Evolutionary conservation across 2,113 vertebrate species (phyloP), one percentile per base, ranked within the genome.

Genomic region (Paralichthys olivaceus): DNA sequence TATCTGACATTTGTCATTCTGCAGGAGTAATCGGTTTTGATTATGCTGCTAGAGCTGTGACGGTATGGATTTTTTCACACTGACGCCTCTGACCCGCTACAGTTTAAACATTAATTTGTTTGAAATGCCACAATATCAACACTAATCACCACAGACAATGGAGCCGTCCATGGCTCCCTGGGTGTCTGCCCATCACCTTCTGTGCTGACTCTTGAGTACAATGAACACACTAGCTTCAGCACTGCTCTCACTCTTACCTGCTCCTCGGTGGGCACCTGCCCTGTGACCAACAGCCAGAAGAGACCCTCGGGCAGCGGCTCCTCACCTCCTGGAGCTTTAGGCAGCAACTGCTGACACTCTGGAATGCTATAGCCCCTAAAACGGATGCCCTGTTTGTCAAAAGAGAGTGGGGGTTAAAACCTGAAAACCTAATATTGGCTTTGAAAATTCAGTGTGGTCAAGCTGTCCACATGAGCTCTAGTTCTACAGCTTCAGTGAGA

Each of bases 361-460:
- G 97, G 98, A 76, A 99, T 99, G 91, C 98, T 99, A 91, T 96
- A 96, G 20, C 98, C 97, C 1, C 98, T 93, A 91, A 99, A 98
- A 84, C 97, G 98, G 84, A 99, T 99, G 43, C 97, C 98, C 98
- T 99, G 85, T 22, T 37, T 6, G 47, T 25, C 51, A 54, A 73
- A 0, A n/a, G 15, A 77, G 40, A 84, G 14, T 49, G 4, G 40
- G 1, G 4, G 28, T 29, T 29, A 69, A 4, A 54, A 22, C 49
- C 2, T 1, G 1, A 11, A 34, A 72, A 13, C 9, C 0, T 40
- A 13, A 40, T 40, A 11, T 40, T 51, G 29, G 20, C 37, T 40
- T 20, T 20, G 53, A 51, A 40, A 59, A 49, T 45, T 40, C 14
- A 62, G 0, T 14, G 14, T 9, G 53, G 34, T 53, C 51, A 37